A percentile compares a stretch with the other conserved stretches of the same genome.
Evolutionary conservation across 2,888 invertebrate species (phyloP).

Genomic region (Platycheirus rosarum): DNA sequence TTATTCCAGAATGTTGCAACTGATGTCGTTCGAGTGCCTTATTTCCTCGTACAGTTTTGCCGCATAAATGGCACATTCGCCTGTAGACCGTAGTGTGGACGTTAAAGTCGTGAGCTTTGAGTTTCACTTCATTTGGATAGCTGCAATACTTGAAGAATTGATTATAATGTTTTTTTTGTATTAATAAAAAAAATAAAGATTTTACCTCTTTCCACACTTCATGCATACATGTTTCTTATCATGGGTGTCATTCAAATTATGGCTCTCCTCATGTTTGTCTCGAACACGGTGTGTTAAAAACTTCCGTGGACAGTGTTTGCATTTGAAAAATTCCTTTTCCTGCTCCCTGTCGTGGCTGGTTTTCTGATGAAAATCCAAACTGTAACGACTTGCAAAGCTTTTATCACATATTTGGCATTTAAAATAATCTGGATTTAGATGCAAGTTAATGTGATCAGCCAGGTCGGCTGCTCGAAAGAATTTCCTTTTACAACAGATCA

Average conservation of each 20-base stretch:
- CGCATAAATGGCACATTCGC: constrained; percentile 56
- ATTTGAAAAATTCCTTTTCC: constrained; percentile 49
- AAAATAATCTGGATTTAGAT: constrained; percentile 75
- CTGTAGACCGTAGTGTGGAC: constrained; percentile 45
- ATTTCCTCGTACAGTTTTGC: constrained; percentile 50
- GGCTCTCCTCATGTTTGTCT: constrained; percentile 32
- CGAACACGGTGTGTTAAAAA: constrained; percentile 5
- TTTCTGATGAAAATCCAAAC: constrained; percentile 44
- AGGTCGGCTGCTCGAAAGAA: constrained; percentile 72
- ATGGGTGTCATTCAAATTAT: neutral
- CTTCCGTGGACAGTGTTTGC: constrained; percentile 35
- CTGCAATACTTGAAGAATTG: constrained; percentile 1
- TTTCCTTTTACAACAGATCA: constrained; percentile 75
- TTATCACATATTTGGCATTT: constrained; percentile 67
- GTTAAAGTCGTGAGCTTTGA: constrained; percentile 53
- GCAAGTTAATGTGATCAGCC: constrained; percentile 76
- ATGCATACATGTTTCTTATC: constrained; percentile 5
- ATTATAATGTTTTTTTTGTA: neutral
- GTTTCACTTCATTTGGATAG: constrained; percentile 41
- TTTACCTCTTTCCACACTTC: constrained; percentile 53
- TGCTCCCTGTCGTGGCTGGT: constrained; percentile 38
- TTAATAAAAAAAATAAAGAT: neutral
- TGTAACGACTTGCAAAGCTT: constrained; percentile 53
- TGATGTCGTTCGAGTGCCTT: constrained; percentile 53
- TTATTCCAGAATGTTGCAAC: constrained; percentile 41